Evolutionary conservation across 2,888 invertebrate genomes (phyloP), one percentile per base, ranked within the genome.

Genomic region (Escarpia spicata): DNA sequence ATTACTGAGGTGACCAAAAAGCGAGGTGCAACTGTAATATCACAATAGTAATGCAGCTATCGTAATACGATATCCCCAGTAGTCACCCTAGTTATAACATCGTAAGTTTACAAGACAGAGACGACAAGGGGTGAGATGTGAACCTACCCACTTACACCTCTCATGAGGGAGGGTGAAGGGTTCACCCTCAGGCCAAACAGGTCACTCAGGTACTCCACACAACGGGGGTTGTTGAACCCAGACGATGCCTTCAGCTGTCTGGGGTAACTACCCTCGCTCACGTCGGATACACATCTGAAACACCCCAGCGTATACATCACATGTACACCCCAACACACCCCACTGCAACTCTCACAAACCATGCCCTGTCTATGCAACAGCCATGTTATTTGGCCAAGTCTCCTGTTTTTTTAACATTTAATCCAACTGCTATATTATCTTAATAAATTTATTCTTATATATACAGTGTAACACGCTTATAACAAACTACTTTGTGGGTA

Each of bases 81-180:
- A 9, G 52, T 52, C 9, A 52, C 52, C 52, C 52, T 9, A 52
- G 9, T 52, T 52, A 52, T 52, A 12, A 52, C 52, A 52, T 37
- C 37, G 1, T 52, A 52, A 2, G 52, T 12, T 52, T 9, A 52
- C 9, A 37, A 37, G 52, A 52, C 52, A 52, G 52, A 52, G 52
- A 9, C 15, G 52, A 9, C 9, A 15, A 9, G 91, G 8, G 43
- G 98, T 95, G n/a, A n/a, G 26, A n/a, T n/a, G 43, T 45, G 10
- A 31, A 92, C 92, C 43, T 75, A 97, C 95, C 93, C 96, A 92
- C 95, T 96, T 1, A 97, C 96, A 96, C 95, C 97, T 97, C 95
- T 97, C 97, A 94, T 97, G 97, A 93, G 96, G 96, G 92, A 97
- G 96, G 92, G 95, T 97, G 92, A 92, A 94, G 92, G 96, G 95